phyloP scores from a whole-genome alignment of 2,888 invertebrate species.

The Thyatira batis region DNA sequence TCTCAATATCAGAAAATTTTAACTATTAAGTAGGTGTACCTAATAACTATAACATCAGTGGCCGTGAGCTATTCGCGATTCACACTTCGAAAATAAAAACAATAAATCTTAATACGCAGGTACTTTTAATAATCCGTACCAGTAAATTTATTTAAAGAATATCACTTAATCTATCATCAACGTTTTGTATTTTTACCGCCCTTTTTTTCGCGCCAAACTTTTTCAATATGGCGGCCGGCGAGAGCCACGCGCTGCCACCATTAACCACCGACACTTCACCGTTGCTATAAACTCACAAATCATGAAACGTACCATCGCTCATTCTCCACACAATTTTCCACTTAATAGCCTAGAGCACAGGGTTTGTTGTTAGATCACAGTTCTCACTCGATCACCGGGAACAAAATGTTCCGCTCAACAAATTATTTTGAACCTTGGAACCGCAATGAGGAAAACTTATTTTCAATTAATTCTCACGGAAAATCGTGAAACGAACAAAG shows the following conservation, averaged over 20 bases:
- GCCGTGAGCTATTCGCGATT: too few species aligned
- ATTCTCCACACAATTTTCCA: conserved; percentile 45
- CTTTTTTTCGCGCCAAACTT: conserved; percentile 77
- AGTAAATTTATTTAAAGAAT: conserved; percentile 23
- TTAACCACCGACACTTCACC: conserved; percentile 82
- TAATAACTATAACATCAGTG: too few species aligned
- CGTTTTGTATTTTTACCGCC: conserved; percentile 53
- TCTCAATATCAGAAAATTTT: too few species aligned
- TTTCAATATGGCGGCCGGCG: conserved; percentile 79
- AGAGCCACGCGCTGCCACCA: conserved; percentile 79
- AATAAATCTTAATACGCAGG: too few species aligned
- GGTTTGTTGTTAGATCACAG: conserved; percentile 46
- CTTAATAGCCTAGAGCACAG: conserved; percentile 41
- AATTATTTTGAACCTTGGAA: conserved; percentile 75
- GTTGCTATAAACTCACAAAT: conserved; percentile 83
- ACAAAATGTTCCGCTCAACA: conserved; percentile 62
- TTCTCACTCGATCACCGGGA: conserved; percentile 52
- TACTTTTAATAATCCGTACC: not conserved
- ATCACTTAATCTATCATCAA: conserved; percentile 28
- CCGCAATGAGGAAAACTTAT: conserved; percentile 64
- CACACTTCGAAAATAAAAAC: too few species aligned
- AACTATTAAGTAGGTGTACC: too few species aligned
- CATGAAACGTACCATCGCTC: conserved; percentile 74
- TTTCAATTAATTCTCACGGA: conserved; percentile 66
- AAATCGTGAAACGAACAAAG: conserved; percentile 80